phyloP scores from a whole-genome alignment of 2,888 invertebrate genomes.

The Drosophila affinis region DNA sequence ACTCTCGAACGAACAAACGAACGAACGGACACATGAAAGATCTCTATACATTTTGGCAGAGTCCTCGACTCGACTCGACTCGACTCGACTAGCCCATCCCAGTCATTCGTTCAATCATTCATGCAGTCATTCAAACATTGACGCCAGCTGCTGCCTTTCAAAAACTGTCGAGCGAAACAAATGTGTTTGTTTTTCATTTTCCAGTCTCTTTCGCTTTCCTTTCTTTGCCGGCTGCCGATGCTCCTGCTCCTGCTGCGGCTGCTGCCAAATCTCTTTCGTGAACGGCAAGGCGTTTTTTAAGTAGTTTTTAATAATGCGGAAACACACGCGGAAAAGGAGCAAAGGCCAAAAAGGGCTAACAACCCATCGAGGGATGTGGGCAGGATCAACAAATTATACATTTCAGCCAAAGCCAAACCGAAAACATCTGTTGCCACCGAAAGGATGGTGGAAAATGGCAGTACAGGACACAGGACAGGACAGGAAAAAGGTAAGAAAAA shows the following conservation, averaged over 20 bases:
- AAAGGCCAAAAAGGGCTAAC: conserved; percentile 46
- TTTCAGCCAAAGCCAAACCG: not conserved
- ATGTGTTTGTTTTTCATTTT: conserved; percentile 76
- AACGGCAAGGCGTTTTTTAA: conserved; percentile 64
- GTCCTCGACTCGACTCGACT: conserved; percentile 23
- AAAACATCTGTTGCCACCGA: conserved; percentile 45
- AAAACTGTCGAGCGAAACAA: conserved; percentile 59
- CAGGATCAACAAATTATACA: conserved; percentile 45
- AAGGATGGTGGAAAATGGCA: conserved; percentile 37
- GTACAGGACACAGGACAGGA: not conserved
- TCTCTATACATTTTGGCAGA: conserved; percentile 59
- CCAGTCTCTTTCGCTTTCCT: conserved; percentile 39
- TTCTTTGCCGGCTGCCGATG: not conserved
- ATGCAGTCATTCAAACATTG: conserved; percentile 72
- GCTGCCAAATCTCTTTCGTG: conserved; percentile 30
- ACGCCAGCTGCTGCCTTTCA: conserved; percentile 63
- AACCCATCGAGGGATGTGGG: conserved; percentile 35
- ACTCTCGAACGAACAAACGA: conserved; percentile 7
- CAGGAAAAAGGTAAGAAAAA: conserved; percentile 23
- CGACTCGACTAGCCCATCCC: conserved; percentile 11
- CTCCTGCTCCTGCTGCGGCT: conserved; percentile 15
- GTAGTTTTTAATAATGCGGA: conserved; percentile 71
- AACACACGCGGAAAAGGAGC: conserved; percentile 65
- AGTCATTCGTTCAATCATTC: conserved; percentile 68
- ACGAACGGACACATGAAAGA: conserved; percentile 18